Evolutionary conservation across 2,113 vertebrate genomes (phyloP).

Genomic region (Rhombomys opimus): DNA sequence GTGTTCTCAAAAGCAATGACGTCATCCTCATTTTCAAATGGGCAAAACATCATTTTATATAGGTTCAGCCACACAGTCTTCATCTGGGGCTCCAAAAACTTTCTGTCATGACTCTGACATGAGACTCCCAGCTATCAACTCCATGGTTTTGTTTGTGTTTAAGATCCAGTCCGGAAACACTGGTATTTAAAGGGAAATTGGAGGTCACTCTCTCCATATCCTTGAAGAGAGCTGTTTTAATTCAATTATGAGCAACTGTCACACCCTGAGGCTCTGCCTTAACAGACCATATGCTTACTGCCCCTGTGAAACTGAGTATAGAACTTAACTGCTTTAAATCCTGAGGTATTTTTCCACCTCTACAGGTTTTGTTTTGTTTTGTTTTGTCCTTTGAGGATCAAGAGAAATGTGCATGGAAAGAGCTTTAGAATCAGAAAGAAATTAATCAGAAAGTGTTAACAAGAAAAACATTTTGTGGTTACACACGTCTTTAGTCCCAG

Average conservation of each 20-base stretch:
- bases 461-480: neutral
- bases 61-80: neutral
- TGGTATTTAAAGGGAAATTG: neutral
- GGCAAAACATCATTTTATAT: neutral
- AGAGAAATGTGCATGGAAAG: neutral
- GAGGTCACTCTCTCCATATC: neutral
- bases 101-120: neutral
- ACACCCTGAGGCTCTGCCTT: neutral
- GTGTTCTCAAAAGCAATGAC: neutral
- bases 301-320: neutral
- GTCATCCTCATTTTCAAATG: neutral
- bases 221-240: constrained; percentile 11
- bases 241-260: neutral
- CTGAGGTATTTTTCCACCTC: neutral
- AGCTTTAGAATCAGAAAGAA: constrained; percentile 15
- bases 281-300: neutral
- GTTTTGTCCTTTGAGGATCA: neutral
- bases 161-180: neutral
- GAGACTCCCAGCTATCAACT: neutral
- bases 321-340: neutral
- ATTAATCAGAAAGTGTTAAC: neutral
- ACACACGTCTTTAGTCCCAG: too few species aligned
- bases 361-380: neutral
- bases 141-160: neutral
- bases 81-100: neutral